Percentiles rank a stretch among this genome's conserved stretches.
Evolutionary conservation across 2,113 vertebrate genomes (phyloP).

Genomic region (Dicentrarchus labrax): DNA sequence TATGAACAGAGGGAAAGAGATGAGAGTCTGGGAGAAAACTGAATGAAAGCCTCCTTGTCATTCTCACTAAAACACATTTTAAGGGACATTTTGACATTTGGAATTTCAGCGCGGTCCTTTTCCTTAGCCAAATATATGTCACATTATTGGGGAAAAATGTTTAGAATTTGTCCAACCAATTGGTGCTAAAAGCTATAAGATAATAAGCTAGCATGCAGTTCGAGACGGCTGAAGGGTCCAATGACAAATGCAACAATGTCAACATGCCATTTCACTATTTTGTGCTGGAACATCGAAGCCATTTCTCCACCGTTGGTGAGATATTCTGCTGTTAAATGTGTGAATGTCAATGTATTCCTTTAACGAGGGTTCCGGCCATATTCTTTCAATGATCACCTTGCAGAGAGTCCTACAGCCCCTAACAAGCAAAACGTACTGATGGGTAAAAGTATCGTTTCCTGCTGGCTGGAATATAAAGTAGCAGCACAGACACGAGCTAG

Average conservation of each 20-base stretch:
- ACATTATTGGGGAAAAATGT: neutral
- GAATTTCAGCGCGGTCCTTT: neutral
- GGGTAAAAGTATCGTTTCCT: slow-evolving; percentile 6
- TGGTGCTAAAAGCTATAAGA: slow-evolving; percentile 4
- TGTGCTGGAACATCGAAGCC: neutral
- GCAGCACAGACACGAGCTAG: neutral
- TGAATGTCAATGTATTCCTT: slow-evolving; percentile 43
- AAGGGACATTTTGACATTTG: slow-evolving; percentile 41
- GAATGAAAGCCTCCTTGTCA: slow-evolving; percentile 10
- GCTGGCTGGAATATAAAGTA: slow-evolving; percentile 34
- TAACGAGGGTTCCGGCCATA: slow-evolving; percentile 10
- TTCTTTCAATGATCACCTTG: slow-evolving; percentile 19
- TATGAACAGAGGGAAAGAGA: slow-evolving; percentile 12
- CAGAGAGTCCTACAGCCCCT: neutral
- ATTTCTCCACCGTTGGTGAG: neutral
- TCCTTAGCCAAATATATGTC: neutral
- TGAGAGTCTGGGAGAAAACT: slow-evolving; percentile 4
- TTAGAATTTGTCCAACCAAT: neutral
- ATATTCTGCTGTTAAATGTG: slow-evolving; percentile 26
- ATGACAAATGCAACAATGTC: slow-evolving; percentile 9
- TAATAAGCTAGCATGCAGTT: slow-evolving; percentile 23
- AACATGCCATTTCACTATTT: slow-evolving; percentile 34
- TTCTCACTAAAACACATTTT: slow-evolving; percentile 32
- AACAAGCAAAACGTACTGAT: slow-evolving; percentile 21
- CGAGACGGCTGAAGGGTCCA: neutral